Evolutionary conservation across 2,113 vertebrate genomes (phyloP).

Genomic region (Megaceryle maxima): DNA sequence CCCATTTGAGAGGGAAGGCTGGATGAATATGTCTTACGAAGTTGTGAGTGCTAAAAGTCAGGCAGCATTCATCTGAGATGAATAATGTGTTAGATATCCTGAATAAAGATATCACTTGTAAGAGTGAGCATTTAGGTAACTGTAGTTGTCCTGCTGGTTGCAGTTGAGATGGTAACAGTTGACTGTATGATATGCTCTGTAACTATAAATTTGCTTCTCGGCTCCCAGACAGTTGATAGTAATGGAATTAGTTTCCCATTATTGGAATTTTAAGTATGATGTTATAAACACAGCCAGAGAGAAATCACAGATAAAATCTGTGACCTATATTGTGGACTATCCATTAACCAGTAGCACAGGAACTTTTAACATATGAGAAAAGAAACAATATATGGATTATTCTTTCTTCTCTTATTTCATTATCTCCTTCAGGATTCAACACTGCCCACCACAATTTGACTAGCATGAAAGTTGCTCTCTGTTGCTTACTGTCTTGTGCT

Average conservation of each 20-base stretch:
- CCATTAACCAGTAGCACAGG: background rate
- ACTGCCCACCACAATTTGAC: background rate
- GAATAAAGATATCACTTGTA: background rate
- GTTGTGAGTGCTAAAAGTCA: background rate
- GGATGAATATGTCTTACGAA: background rate
- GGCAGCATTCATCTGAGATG: background rate
- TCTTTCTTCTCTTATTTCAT: background rate
- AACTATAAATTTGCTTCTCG: background rate
- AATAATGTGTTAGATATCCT: background rate
- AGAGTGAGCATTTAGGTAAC: background rate
- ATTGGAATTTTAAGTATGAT: background rate
- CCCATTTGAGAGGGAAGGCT: background rate
- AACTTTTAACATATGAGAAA: background rate
- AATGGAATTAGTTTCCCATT: background rate
- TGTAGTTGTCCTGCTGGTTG: background rate
- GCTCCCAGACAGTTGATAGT: background rate
- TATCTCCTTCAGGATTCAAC: background rate
- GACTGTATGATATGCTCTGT: background rate
- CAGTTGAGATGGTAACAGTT: background rate
- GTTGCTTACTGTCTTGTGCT: background rate
- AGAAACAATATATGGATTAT: background rate
- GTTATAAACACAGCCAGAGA: background rate
- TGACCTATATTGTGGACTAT: background rate
- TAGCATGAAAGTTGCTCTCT: background rate
- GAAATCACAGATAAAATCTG: background rate